Percentiles rank a stretch among this genome's conserved stretches.
Evolutionary conservation across 1,140 invertebrate species (phyloP).

Genomic region (Drosophila paulistorum): DNA sequence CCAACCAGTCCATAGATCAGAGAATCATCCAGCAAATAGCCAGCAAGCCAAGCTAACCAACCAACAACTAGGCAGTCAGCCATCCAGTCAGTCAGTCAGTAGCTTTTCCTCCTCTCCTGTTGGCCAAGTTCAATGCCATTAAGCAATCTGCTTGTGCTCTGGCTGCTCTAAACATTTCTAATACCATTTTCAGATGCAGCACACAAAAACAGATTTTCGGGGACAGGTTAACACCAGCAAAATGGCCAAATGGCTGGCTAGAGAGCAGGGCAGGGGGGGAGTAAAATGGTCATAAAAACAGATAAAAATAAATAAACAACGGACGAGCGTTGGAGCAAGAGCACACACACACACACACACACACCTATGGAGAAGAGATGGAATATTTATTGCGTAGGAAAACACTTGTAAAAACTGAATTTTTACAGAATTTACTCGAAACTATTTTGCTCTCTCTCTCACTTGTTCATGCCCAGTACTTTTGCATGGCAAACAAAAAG

Average conservation of each 20-base stretch:
- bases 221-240: conserved; percentile 15
- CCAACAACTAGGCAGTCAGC: background rate
- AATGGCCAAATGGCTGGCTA: conserved; percentile 13
- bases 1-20: conserved; percentile 48
- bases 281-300: conserved; percentile 32
- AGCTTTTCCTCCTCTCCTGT: background rate
- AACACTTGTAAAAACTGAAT: conserved; percentile 43
- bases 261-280: background rate
- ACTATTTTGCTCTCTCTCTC: conserved; percentile 19
- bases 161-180: conserved; percentile 17
- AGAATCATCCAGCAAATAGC: conserved; percentile 15
- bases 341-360: conserved; percentile 21
- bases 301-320: conserved; percentile 60
- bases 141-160: conserved; percentile 18
- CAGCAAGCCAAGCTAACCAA: conserved; percentile 15
- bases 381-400: conserved; percentile 73
- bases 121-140: conserved; percentile 71
- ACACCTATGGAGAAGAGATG: conserved; percentile 15
- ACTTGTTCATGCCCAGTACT: conserved; percentile 2
- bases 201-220: conserved; percentile 14
- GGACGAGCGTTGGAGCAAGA: conserved; percentile 32
- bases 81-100: conserved; percentile 39
- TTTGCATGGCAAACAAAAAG: background rate
- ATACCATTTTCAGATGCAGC: conserved; percentile 19
- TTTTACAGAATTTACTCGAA: conserved; percentile 37